Conservation (phyloP, 2,113 vertebrate species). For the Oreochromis tanganicae region DNA sequence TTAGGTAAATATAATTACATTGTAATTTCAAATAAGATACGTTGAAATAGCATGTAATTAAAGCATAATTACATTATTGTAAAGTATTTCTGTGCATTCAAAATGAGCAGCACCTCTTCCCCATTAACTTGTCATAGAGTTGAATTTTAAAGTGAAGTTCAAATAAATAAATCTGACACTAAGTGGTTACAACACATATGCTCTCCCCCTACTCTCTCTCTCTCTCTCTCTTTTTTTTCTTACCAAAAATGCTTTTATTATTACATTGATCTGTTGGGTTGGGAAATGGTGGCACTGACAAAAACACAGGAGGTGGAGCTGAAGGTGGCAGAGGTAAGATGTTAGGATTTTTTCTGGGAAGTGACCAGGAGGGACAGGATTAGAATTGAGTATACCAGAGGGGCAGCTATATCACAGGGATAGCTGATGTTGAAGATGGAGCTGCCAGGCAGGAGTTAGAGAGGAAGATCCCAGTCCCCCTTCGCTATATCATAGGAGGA, state of each 20-base stretch:
- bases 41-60: neutral
- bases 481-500: neutral
- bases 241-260: neutral
- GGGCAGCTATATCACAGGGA: neutral
- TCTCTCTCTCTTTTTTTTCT: neutral
- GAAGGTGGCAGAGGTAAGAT: neutral
- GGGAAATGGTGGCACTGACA: neutral
- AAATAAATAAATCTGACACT: neutral
- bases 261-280: neutral
- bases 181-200: neutral
- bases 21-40: neutral
- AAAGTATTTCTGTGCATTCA: neutral
- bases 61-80: neutral
- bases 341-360: neutral
- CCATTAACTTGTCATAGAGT: neutral
- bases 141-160: neutral
- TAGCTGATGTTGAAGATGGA: neutral
- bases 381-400: neutral
- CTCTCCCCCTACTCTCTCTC: rapidly evolving
- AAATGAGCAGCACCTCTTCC: neutral
- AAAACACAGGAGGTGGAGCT: neutral
- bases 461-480: neutral
- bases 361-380: neutral
- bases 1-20: neutral
- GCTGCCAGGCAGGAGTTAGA: neutral